These are phyloP conservation scores for Ecliptopera silaceata DNA, from an alignment of 2,888 invertebrate species.

Conservation along the genomic window DNA sequence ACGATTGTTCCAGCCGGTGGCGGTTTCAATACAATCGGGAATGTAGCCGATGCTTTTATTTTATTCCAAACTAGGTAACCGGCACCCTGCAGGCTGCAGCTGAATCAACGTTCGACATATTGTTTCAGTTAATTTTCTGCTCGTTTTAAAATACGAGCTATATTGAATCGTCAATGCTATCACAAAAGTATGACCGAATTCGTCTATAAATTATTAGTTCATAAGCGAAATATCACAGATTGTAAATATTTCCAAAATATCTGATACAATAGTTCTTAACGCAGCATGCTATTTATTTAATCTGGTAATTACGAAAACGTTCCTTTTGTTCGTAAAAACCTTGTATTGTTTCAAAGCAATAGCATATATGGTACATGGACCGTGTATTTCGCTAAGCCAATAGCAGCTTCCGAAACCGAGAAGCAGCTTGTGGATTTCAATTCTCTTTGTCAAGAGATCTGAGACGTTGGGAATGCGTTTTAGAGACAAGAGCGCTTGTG, in stretches of 20 bases:
- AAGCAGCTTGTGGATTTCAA: constrained; percentile 66
- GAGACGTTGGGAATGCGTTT: constrained; percentile 59
- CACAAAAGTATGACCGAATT: background rate
- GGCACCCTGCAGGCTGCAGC: constrained; percentile 23
- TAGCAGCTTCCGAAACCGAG: constrained; percentile 54
- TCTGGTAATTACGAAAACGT: too few species aligned
- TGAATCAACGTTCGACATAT: constrained; percentile 19
- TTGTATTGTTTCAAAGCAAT: constrained; percentile 11
- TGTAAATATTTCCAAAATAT: too few species aligned
- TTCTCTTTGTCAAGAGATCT: constrained; percentile 62
- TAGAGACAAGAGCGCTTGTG: constrained; percentile 59
- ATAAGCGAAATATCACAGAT: too few species aligned
- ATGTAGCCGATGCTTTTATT: constrained; percentile 34
- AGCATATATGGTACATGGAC: constrained; percentile 15
- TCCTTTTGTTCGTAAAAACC: too few species aligned
- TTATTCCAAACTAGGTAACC: constrained; percentile 35
- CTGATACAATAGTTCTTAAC: too few species aligned
- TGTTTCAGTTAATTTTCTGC: constrained; percentile 28
- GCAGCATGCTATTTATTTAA: too few species aligned
- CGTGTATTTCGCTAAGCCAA: constrained; percentile 54
- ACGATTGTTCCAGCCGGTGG: constrained; percentile 36
- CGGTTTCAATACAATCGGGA: constrained; percentile 33
- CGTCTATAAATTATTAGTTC: background rate
- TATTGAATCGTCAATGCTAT: background rate
- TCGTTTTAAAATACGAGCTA: background rate